A percentile compares a stretch with the other conserved stretches of the same genome.
Evolutionary conservation across 1,140 invertebrate species (phyloP).

Genomic region (Drosophila kanapiae): DNA sequence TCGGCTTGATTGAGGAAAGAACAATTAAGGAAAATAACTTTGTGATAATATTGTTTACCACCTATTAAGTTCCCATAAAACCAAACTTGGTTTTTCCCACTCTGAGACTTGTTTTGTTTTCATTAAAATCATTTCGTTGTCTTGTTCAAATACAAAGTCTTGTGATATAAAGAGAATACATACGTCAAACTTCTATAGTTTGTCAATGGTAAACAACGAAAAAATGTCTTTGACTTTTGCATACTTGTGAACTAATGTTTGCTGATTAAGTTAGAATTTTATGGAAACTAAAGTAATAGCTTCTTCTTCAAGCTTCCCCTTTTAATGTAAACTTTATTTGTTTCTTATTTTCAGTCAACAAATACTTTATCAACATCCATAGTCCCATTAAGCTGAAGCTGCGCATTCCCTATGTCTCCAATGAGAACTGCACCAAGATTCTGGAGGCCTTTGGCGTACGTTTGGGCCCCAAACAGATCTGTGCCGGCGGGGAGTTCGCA

Average conservation of each 20-base stretch:
- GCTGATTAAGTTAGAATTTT: too few species aligned
- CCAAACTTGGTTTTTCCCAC: conserved; percentile 1
- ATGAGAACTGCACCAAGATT: conserved; percentile 74
- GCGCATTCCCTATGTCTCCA: conserved; percentile 73
- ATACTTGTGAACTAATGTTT: not conserved
- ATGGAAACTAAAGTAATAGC: too few species aligned
- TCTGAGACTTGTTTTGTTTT: not conserved
- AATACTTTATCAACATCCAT: conserved; percentile 79
- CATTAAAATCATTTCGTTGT: conserved; percentile 2
- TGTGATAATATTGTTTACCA: not conserved
- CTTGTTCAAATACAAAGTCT: not conserved
- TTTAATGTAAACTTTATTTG: not conserved
- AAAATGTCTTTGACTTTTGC: not conserved
- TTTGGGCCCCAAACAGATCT: conserved; percentile 87
- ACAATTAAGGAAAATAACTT: not conserved
- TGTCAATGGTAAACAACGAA: not conserved
- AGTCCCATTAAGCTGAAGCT: conserved; percentile 84
- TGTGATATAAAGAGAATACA: not conserved
- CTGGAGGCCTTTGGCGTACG: conserved; percentile 82
- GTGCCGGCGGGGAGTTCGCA: conserved; percentile 88
- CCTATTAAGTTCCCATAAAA: conserved; percentile 9
- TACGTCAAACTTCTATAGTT: conserved; percentile 7
- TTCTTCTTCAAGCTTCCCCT: not conserved
- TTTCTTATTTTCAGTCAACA: conserved; percentile 63
- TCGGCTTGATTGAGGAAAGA: not conserved